These are phyloP conservation scores for Cacoxenus indagator DNA, from an alignment of 2,888 invertebrate species.

Conservation along the genomic window DNA sequence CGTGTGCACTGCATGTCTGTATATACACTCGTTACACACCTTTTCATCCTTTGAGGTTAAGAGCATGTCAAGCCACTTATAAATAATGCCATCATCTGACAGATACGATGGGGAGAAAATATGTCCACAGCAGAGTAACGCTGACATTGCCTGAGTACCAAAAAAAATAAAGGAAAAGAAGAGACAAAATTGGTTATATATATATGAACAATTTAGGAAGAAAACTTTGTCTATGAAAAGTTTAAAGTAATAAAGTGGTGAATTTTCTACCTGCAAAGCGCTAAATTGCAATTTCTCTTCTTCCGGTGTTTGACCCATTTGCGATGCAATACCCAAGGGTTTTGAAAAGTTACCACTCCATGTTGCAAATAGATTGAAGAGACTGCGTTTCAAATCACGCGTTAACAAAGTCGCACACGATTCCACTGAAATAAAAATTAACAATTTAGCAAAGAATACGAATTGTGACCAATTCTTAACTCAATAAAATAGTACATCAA, in stretches of 20 bases:
- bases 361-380: conserved; percentile 92
- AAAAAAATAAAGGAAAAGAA: not conserved
- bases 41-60: conserved; percentile 89
- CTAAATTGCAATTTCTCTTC: conserved; percentile 77
- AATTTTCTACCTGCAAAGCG: conserved; percentile 72
- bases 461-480: not conserved
- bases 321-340: conserved; percentile 74
- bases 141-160: conserved; percentile 88
- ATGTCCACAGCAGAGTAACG: conserved; percentile 94
- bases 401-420: conserved; percentile 87
- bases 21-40: conserved; percentile 71
- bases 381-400: conserved; percentile 85
- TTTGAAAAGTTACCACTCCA: conserved; percentile 93
- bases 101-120: conserved; percentile 89
- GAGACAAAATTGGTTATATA: not conserved
- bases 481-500: not conserved
- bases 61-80: conserved; percentile 93
- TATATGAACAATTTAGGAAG: not conserved
- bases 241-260: not conserved
- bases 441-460: not conserved
- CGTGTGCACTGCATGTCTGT: not conserved
- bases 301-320: conserved; percentile 70
- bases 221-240: not conserved
- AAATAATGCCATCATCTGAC: conserved; percentile 92
- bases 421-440: conserved; percentile 78